Conservation (phyloP, 2,888 invertebrate species). For the Tachystola acroxantha region DNA sequence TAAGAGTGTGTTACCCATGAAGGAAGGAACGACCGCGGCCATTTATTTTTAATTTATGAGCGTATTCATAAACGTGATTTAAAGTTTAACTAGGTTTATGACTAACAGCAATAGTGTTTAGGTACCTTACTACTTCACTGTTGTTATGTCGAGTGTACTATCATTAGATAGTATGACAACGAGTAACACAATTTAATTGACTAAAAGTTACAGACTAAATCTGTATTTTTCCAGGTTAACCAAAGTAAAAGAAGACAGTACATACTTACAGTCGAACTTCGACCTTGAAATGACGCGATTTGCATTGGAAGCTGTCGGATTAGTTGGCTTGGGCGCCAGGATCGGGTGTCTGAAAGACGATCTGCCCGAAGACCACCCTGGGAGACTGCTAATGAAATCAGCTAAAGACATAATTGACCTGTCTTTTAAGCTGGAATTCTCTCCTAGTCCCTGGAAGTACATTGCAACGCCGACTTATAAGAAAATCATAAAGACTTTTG, state of each 20-base stretch:
- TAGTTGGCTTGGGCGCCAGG: slow-evolving; percentile 53
- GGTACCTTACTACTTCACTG: too few relatives aligned
- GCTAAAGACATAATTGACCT: slow-evolving; percentile 42
- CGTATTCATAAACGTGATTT: too few relatives aligned
- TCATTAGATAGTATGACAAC: not conserved
- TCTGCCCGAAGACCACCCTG: slow-evolving; percentile 43
- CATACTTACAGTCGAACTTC: slow-evolving; percentile 59
- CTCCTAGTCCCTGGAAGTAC: slow-evolving; percentile 45
- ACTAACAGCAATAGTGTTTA: too few relatives aligned
- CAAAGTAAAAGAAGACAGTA: slow-evolving; percentile 33
- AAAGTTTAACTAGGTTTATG: too few relatives aligned
- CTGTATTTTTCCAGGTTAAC: slow-evolving; percentile 52
- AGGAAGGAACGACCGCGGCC: too few relatives aligned
- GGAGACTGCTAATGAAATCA: slow-evolving; percentile 42
- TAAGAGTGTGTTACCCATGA: too few relatives aligned
- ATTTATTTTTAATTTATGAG: too few relatives aligned
- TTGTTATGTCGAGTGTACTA: too few relatives aligned
- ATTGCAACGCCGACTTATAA: slow-evolving; percentile 46
- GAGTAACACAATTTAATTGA: too few relatives aligned
- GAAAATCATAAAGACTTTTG: slow-evolving; percentile 45
- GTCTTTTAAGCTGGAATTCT: slow-evolving; percentile 43
- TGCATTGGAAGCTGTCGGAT: slow-evolving; percentile 77
- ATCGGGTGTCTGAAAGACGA: slow-evolving; percentile 50
- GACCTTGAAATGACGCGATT: slow-evolving; percentile 77
- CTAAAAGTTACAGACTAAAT: too few relatives aligned